Evolutionary conservation across 2,797 vertebrate species (phyloP).

Genomic region (Hydrolagus colliei): DNA sequence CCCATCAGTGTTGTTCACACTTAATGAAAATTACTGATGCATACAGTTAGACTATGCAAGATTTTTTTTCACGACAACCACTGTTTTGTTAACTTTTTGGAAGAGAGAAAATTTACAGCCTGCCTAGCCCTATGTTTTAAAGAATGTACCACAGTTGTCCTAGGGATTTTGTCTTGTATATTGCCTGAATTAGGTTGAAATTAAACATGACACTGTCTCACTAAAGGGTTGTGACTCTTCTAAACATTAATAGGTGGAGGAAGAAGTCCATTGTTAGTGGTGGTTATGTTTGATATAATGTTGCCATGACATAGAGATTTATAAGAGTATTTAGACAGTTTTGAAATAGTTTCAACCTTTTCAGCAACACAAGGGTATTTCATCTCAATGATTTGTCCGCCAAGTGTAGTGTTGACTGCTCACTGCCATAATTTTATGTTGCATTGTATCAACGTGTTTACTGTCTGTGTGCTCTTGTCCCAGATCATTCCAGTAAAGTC

Average conservation of each 20-base stretch:
- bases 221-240: conserved; percentile 40
- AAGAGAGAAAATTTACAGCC: conserved; percentile 38
- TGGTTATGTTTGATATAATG: conserved; percentile 36
- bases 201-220: conserved; percentile 29
- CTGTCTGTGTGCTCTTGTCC: conserved; percentile 8
- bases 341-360: conserved; percentile 37
- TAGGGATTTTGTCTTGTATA: conserved; percentile 32
- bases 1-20: conserved; percentile 61
- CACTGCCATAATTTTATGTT: conserved; percentile 29
- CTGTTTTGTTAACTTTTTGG: conserved; percentile 55
- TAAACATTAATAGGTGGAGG: conserved; percentile 43
- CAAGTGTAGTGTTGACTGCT: conserved; percentile 7
- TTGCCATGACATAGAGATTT: conserved; percentile 36
- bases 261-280: conserved; percentile 44
- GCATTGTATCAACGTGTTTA: conserved; percentile 25
- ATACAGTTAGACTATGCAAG: conserved; percentile 84
- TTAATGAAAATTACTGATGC: conserved; percentile 58
- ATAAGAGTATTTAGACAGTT: conserved; percentile 38
- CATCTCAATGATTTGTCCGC: conserved; percentile 35
- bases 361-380: conserved; percentile 27
- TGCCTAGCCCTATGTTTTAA: conserved; percentile 50
- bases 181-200: conserved; percentile 38
- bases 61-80: conserved; percentile 56
- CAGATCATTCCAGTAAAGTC: conserved; percentile 30
- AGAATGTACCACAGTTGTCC: conserved; percentile 48